Percentiles rank a stretch among this genome's conserved stretches.
These are phyloP conservation scores for Limonius californicus DNA, from an alignment of 1,140 invertebrate species.

Conservation along the genomic window DNA sequence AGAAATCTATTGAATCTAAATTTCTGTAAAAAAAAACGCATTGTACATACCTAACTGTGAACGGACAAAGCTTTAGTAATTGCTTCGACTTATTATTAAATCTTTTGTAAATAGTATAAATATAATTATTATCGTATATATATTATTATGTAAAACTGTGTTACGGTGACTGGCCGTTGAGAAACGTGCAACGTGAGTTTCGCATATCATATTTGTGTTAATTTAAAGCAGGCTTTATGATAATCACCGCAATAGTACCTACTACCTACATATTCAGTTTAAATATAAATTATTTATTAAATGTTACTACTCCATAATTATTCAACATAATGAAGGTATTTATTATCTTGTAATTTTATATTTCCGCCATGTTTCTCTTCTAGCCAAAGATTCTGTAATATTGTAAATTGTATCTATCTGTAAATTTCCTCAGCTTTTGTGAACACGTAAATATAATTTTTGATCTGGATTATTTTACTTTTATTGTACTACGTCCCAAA, in stretches of 20 bases:
- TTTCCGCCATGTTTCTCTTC: constrained; percentile 36
- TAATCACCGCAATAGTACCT: not conserved
- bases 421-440: constrained; percentile 46
- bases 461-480: constrained; percentile 19
- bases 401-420: constrained; percentile 42
- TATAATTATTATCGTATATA: not conserved
- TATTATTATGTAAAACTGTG: not conserved
- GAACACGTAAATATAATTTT: constrained; percentile 46
- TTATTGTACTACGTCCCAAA: too few relatives aligned
- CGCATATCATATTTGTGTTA: constrained; percentile 4
- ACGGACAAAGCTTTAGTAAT: constrained; percentile 29
- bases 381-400: constrained; percentile 42
- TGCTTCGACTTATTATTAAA: constrained; percentile 7
- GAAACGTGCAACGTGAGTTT: constrained; percentile 22
- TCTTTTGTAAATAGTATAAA: constrained; percentile 21
- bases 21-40: constrained; percentile 6
- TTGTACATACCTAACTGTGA: constrained; percentile 12
- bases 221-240: not conserved
- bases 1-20: not conserved
- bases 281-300: constrained; percentile 10
- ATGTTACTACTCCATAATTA: not conserved
- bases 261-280: constrained; percentile 1
- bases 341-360: not conserved
- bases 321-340: too few relatives aligned
- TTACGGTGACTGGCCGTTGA: constrained; percentile 28